phyloP scores from a whole-genome alignment of 1,140 invertebrate species.

The Drosophila teissieri region DNA sequence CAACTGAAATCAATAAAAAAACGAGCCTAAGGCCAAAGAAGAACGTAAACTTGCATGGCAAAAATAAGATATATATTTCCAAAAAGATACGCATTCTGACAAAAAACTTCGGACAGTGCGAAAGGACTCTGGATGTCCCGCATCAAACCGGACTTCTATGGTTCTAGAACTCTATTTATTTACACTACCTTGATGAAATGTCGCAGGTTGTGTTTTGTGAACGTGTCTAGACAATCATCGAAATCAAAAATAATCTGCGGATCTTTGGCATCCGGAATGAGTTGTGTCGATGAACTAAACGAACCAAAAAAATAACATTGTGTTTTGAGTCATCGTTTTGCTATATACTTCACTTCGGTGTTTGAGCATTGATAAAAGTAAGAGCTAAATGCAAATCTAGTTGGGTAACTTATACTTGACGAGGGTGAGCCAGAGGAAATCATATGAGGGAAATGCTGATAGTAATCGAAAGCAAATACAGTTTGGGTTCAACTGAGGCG shows the following conservation, averaged over 20 bases:
- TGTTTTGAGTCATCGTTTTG: constrained; percentile 3
- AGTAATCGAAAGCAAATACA: constrained; percentile 47
- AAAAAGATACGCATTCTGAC: constrained; percentile 32
- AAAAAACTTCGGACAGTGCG: constrained; percentile 9
- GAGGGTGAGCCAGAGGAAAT: constrained; percentile 41
- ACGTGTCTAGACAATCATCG: constrained; percentile 25
- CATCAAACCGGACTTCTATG: constrained; percentile 27
- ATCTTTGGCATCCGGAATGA: constrained; percentile 18
- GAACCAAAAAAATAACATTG: constrained; percentile 18
- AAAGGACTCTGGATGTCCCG: constrained; percentile 5
- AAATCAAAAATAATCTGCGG: constrained; percentile 22
- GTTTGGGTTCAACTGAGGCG: constrained; percentile 13
- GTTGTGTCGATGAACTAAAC: constrained; percentile 37
- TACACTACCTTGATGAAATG: constrained; percentile 47
- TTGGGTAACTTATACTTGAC: constrained; percentile 26
- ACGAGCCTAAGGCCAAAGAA: constrained; percentile 33
- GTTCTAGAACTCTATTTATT: constrained; percentile 41
- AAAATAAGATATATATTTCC: constrained; percentile 18
- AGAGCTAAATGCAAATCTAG: constrained; percentile 57
- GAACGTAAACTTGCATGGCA: constrained; percentile 43
- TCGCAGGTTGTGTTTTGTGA: constrained; percentile 21
- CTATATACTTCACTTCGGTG: constrained; percentile 32
- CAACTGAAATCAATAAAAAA: constrained; percentile 39
- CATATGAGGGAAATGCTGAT: constrained; percentile 44
- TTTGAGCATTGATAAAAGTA: constrained; percentile 22